Conservation (phyloP, 2,797 vertebrate species). For the Streptopelia turtur region DNA sequence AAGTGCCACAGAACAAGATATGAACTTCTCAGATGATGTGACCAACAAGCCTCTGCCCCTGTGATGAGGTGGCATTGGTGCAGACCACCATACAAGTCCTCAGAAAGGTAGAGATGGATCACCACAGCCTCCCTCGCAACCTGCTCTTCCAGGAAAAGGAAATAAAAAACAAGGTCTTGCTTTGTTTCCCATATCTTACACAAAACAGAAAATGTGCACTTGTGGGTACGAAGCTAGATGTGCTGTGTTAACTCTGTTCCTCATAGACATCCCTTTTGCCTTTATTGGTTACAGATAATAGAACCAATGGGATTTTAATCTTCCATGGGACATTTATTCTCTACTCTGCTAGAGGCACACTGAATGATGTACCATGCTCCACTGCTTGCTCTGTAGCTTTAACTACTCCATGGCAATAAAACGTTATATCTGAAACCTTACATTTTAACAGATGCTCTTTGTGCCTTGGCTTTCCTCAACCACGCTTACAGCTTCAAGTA, state of each 20-base stretch:
- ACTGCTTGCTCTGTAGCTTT: conserved; percentile 24
- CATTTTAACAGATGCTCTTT: not conserved
- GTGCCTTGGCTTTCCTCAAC: not conserved
- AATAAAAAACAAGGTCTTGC: not conserved
- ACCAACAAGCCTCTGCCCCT: not conserved
- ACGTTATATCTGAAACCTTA: not conserved
- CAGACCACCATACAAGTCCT: not conserved
- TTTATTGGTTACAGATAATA: conserved; percentile 51
- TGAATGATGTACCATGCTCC: conserved; percentile 51
- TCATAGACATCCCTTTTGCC: not conserved
- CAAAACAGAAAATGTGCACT: not conserved
- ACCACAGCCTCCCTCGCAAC: not conserved
- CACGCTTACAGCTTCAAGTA: not conserved
- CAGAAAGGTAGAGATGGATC: not conserved
- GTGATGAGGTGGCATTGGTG: rapidly evolving
- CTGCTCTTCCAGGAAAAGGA: not conserved
- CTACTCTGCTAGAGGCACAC: not conserved
- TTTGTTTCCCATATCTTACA: not conserved
- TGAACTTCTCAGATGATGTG: rapidly evolving
- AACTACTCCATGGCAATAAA: not conserved
- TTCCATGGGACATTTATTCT: conserved; percentile 50
- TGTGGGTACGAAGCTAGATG: not conserved
- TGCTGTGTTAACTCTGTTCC: conserved; percentile 9
- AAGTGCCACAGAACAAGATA: not conserved
- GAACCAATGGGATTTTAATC: conserved; percentile 61